Percentiles rank a stretch among this genome's conserved stretches.
Conservation (phyloP, 2,888 invertebrate genomes). For the Lucinisca nassula region DNA sequence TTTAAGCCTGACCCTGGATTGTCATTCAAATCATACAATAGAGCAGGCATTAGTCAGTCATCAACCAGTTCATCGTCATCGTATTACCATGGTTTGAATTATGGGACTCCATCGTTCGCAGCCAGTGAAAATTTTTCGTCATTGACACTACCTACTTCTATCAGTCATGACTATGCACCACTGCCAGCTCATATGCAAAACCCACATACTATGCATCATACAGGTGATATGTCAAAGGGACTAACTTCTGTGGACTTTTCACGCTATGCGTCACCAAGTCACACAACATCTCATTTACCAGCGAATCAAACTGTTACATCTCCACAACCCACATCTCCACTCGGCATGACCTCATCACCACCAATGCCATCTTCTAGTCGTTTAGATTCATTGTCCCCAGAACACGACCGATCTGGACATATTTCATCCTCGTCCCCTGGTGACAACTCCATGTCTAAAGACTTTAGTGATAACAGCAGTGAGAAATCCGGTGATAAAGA, state of each 20-base stretch:
- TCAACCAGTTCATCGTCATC: constrained; percentile 16
- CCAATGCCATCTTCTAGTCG: constrained; percentile 59
- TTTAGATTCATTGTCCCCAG: constrained; percentile 55
- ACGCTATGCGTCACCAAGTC: not conserved
- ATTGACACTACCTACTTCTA: constrained; percentile 44
- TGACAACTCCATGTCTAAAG: constrained; percentile 59
- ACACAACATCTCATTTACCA: constrained; percentile 6
- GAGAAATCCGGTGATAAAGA: constrained; percentile 61
- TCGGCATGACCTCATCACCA: constrained; percentile 31
- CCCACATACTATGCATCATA: constrained; percentile 15
- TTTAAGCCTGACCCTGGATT: constrained; percentile 24
- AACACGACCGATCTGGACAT: constrained; percentile 51
- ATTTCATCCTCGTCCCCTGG: constrained; percentile 67
- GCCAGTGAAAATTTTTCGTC: constrained; percentile 40
- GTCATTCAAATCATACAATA: constrained; percentile 47
- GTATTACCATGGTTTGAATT: constrained; percentile 68
- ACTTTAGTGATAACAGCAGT: constrained; percentile 52
- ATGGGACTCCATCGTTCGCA: constrained; percentile 23
- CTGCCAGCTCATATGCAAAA: constrained; percentile 62
- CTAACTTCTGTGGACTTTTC: not conserved
- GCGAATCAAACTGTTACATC: constrained; percentile 47
- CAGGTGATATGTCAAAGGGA: constrained; percentile 12
- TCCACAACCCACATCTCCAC: constrained; percentile 31
- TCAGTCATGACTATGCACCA: constrained; percentile 58
- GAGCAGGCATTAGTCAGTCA: not conserved